Conservation (phyloP, 2,797 vertebrate species). For the Sandelia bainsii region DNA sequence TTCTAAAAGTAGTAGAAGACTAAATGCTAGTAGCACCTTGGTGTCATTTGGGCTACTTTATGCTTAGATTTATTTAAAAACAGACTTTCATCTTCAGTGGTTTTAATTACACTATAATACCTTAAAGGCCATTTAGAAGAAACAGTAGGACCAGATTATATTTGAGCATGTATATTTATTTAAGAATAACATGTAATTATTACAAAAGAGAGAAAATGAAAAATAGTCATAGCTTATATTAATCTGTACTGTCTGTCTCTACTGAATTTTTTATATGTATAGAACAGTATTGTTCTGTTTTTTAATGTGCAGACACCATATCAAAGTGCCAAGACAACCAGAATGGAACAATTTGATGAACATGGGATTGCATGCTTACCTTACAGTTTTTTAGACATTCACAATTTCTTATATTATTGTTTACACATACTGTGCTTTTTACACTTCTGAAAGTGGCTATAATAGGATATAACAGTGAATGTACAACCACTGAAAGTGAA, state of each 20-base stretch:
- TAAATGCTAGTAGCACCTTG: slow-evolving; percentile 25
- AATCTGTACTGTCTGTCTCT: not conserved
- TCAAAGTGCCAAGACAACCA: not conserved
- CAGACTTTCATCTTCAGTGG: slow-evolving; percentile 54
- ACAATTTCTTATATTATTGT: not conserved
- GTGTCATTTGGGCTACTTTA: slow-evolving; percentile 29
- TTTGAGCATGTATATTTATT: not conserved
- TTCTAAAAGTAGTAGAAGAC: not conserved
- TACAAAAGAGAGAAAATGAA: not conserved
- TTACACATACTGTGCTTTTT: not conserved
- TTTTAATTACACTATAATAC: slow-evolving; percentile 31
- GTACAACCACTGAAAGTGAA: slow-evolving; percentile 63
- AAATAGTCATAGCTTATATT: not conserved
- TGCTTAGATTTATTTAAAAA: not conserved
- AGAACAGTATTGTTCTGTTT: not conserved
- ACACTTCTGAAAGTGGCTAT: not conserved
- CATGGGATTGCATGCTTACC: not conserved
- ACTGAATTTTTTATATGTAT: not conserved
- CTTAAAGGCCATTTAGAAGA: slow-evolving; percentile 5
- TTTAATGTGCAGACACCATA: not conserved
- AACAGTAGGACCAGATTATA: not conserved
- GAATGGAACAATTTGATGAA: not conserved
- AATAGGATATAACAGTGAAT: slow-evolving; percentile 4
- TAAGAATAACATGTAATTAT: not conserved
- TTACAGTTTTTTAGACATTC: not conserved